Evolutionary conservation across 2,113 vertebrate species (phyloP).

Genomic region (Scopus umbretta): DNA sequence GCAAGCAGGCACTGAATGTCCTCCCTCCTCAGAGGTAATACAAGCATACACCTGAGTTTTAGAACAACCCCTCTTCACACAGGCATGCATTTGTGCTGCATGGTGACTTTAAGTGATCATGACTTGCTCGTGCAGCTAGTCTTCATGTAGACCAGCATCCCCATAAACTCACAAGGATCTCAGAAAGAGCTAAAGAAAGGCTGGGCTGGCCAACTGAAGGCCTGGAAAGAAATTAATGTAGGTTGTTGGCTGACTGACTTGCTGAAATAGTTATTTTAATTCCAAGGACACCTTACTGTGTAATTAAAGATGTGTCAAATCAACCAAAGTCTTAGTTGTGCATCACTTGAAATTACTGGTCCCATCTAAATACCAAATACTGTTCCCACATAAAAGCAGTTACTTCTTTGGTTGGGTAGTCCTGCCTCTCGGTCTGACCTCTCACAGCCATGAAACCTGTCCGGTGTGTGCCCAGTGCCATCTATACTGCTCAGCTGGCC

Average conservation of each 20-base stretch:
- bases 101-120: background rate
- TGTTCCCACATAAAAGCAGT: background rate
- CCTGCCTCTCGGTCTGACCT: background rate
- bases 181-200: background rate
- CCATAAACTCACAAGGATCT: background rate
- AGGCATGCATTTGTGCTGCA: background rate
- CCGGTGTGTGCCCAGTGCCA: background rate
- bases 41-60: background rate
- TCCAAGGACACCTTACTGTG: background rate
- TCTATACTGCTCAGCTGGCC: background rate
- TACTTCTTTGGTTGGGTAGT: background rate
- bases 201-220: background rate
- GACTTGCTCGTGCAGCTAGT: background rate
- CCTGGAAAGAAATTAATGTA: background rate
- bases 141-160: background rate
- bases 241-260: background rate
- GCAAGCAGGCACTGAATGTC: background rate
- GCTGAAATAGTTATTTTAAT: background rate
- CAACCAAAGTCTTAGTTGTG: background rate
- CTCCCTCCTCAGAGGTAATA: background rate
- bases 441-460: background rate
- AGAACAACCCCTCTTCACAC: background rate
- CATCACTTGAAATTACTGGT: background rate
- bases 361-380: background rate
- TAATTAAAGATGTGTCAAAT: background rate